phyloP scores from a whole-genome alignment of 1,140 invertebrate genomes.

The Zaprionus camerounensis region DNA sequence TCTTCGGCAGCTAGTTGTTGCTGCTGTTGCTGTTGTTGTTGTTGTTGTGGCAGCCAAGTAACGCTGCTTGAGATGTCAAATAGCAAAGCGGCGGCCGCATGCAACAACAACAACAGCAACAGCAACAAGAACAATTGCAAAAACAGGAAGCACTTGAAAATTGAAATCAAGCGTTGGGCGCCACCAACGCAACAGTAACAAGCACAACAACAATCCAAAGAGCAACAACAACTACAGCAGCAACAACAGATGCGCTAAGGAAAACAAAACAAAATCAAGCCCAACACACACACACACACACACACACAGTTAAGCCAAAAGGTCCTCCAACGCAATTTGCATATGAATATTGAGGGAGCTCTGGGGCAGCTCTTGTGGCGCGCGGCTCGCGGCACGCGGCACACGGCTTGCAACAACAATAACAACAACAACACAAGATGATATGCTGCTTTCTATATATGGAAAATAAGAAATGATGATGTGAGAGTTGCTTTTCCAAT shows the following conservation, averaged over 20 bases:
- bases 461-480: slow-evolving; percentile 38
- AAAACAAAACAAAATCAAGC: slow-evolving; percentile 23
- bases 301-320: slow-evolving; percentile 54
- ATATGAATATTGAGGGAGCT: slow-evolving; percentile 71
- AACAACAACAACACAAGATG: slow-evolving; percentile 46
- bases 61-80: slow-evolving; percentile 80
- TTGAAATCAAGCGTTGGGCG: slow-evolving; percentile 76
- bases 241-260: slow-evolving; percentile 13
- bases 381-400: slow-evolving; percentile 37
- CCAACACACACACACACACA: slow-evolving; percentile 31
- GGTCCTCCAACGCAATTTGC: slow-evolving; percentile 76
- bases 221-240: slow-evolving; percentile 28
- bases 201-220: slow-evolving; percentile 25
- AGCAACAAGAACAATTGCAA: slow-evolving; percentile 44
- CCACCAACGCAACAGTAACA: slow-evolving; percentile 63
- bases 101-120: slow-evolving; percentile 23
- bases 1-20: slow-evolving; percentile 30
- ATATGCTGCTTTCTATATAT: slow-evolving; percentile 64
- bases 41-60: slow-evolving; percentile 38
- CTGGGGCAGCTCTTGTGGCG: slow-evolving; percentile 36
- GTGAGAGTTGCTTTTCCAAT: slow-evolving; percentile 57
- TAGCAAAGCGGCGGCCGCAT: slow-evolving; percentile 50
- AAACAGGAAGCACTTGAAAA: slow-evolving; percentile 79
- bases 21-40: slow-evolving; percentile 42
- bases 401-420: slow-evolving; percentile 27